Base-by-base conservation (phyloP, 2,888 invertebrate species). In the Calliopum simillimum region DNA sequence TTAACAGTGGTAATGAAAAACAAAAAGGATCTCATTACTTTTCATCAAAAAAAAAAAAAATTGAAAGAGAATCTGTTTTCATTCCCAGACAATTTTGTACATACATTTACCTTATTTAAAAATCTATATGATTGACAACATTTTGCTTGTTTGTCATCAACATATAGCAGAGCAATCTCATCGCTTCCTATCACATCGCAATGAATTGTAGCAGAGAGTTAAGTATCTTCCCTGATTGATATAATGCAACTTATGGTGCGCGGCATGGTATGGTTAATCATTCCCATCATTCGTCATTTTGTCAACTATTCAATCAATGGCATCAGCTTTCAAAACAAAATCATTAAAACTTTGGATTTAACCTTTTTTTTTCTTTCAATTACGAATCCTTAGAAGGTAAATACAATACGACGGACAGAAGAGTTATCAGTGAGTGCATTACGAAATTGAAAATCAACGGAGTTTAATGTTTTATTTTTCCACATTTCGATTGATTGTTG, bases 291-390 rank as follows among this genome's bases (percentile, higher is more conserved):
- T 33, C 33, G 33, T 33, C 33, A 33, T 33, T 33, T 33, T 33
- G 33, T 33, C 33, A 33, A 33, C 14, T 46, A 46, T 51, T 49
- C 63, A 49, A 63, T 63, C 63, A 63, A 21, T 63, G 49, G 16
- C 63, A 51, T 47, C 62, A 63, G 33, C 49, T 63, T 63, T 25
- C n/a, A 63, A 62, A 63, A 63, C 51, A 16, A 33, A 33, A 33
- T 63, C 63, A 63, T 63, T 63, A 49, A 49, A 55, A 55, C 25
- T 43, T 25, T 23, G 23, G 65, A 55, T 46, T 55, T 44, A 21
- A 46, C 56, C 43, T 33, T 58, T 25, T 8, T 33, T 8, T 33
- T 8, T 33, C 16, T 63, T 49, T 63, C 49, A 21, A 47, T 25
- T 63, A 16, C 19, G 12, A 25, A 25, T 63, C 47, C 51, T 16